A percentile compares a stretch with the other conserved stretches of the same genome.
Evolutionary conservation across 2,113 vertebrate species (phyloP).

Genomic region (Psilopsiagon aymara): DNA sequence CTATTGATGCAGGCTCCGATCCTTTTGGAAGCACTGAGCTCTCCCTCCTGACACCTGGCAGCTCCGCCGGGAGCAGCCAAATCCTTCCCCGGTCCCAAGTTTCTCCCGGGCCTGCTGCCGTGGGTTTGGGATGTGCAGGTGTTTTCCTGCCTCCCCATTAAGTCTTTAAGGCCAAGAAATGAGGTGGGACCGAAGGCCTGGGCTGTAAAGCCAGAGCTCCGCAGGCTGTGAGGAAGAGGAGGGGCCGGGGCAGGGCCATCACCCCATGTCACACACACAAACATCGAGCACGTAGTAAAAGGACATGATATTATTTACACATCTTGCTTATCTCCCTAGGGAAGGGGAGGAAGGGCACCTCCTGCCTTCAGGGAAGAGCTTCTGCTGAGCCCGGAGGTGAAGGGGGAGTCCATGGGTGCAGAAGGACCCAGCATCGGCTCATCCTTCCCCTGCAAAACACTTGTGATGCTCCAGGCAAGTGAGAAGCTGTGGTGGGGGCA

Average conservation of each 20-base stretch:
- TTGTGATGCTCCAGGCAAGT: rapidly evolving
- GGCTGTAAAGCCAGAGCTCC: neutral
- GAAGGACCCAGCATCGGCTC: neutral
- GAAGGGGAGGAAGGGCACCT: neutral
- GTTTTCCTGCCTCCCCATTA: neutral
- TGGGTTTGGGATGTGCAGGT: rapidly evolving
- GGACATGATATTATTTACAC: neutral
- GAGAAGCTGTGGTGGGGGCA: rapidly evolving
- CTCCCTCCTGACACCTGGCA: rapidly evolving
- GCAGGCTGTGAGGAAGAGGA: neutral
- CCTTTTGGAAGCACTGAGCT: rapidly evolving
- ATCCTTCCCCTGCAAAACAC: neutral
- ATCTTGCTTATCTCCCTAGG: neutral
- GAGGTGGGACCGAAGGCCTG: neutral
- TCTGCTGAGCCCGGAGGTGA: neutral
- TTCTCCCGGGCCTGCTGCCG: neutral
- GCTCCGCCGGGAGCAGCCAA: rapidly evolving
- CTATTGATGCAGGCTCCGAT: rapidly evolving
- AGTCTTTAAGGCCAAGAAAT: neutral
- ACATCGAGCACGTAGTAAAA: neutral
- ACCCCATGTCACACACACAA: neutral
- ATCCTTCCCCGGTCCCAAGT: neutral
- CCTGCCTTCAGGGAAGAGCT: neutral
- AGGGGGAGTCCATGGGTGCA: neutral
- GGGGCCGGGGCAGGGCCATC: rapidly evolving